Percentiles rank a stretch among this genome's conserved stretches.
Conservation (phyloP, 2,888 invertebrate species). For the Pycnomerus fuliginosus region DNA sequence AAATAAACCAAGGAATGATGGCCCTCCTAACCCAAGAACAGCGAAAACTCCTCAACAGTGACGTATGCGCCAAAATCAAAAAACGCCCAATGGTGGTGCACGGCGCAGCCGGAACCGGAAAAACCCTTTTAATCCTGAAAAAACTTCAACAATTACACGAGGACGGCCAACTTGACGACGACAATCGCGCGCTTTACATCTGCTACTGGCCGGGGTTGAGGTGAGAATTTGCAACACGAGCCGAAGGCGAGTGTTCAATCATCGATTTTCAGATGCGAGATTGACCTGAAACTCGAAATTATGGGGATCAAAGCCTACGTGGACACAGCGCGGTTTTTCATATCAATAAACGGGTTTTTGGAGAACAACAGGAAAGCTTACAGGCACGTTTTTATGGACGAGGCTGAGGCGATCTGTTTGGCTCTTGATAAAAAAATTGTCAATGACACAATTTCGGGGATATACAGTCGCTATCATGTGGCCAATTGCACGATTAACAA, state of each 20-base stretch:
- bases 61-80: conserved; percentile 32
- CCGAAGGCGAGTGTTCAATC: too few species aligned
- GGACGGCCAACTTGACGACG: conserved; percentile 39
- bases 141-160: conserved; percentile 45
- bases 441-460: conserved; percentile 35
- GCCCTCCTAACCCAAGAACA: conserved; percentile 47
- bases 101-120: conserved; percentile 51
- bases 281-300: conserved; percentile 38
- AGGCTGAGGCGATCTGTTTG: conserved; percentile 47
- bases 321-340: conserved; percentile 45
- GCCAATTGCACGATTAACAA: conserved; percentile 35
- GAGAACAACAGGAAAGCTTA: conserved; percentile 39
- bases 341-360: conserved; percentile 41
- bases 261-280: conserved; percentile 38
- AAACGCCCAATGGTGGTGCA: conserved; percentile 43
- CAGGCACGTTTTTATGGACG: conserved; percentile 49
- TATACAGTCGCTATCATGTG: conserved; percentile 40
- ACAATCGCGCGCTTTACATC: conserved; percentile 46
- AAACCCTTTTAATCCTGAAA: conserved; percentile 46
- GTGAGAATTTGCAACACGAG: conserved; percentile 25
- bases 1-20: conserved; percentile 44
- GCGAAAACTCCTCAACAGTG: conserved; percentile 38
- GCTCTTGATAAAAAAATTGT: conserved; percentile 43
- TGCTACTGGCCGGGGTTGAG: conserved; percentile 50
- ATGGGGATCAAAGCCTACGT: conserved; percentile 39